Conservation (phyloP, 2,113 vertebrate genomes). For the Atlantisia rogersi region DNA sequence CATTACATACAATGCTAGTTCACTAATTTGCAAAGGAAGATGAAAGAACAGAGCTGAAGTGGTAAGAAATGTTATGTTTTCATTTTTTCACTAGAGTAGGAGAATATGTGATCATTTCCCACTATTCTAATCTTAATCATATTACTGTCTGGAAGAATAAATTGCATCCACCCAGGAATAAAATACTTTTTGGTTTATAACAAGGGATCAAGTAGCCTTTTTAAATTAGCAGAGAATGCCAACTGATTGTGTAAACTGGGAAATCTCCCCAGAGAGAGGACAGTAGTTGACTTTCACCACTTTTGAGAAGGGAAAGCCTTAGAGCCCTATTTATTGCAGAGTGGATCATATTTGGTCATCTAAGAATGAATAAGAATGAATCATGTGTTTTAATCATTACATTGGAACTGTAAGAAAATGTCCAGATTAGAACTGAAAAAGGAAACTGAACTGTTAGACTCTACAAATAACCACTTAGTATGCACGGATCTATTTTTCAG, state of each 20-base stretch:
- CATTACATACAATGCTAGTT: background rate
- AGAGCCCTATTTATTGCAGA: accelerated
- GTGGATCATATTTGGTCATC: background rate
- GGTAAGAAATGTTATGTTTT: background rate
- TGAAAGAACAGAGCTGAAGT: background rate
- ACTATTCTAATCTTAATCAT: background rate
- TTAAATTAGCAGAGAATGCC: background rate
- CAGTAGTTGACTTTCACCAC: background rate
- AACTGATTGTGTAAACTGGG: background rate
- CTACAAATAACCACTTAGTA: background rate
- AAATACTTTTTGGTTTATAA: background rate
- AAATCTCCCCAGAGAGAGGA: background rate
- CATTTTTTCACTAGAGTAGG: background rate
- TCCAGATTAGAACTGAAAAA: background rate
- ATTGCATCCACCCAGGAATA: background rate
- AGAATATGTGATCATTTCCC: background rate
- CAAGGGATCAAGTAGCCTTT: background rate
- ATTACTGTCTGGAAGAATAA: background rate
- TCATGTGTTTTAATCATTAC: background rate
- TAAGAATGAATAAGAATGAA: background rate
- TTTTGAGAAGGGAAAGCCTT: background rate
- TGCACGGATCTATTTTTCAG: background rate
- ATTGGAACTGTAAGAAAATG: background rate
- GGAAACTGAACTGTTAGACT: background rate
- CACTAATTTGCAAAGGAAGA: background rate